phyloP scores from a whole-genome alignment of 1,140 invertebrate genomes.

The Euwallacea similis region DNA sequence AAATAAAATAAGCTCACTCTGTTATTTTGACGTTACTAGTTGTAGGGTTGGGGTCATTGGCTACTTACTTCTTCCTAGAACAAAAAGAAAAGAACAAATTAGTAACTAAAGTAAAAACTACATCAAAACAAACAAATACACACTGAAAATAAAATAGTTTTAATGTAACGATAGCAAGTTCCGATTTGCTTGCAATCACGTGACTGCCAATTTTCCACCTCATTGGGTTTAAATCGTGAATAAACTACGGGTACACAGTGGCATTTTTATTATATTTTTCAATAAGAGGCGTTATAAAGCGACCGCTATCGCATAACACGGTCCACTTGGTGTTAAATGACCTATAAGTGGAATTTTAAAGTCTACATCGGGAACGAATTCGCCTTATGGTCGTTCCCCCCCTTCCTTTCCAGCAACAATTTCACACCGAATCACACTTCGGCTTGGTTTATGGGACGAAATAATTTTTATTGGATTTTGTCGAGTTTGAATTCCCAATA shows the following conservation, averaged over 20 bases:
- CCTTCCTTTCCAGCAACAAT: slow-evolving; percentile 1
- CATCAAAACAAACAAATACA: slow-evolving; percentile 6
- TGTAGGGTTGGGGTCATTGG: slow-evolving; percentile 7
- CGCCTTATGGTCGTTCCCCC: neutral
- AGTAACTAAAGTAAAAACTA: slow-evolving; percentile 14
- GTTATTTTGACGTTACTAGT: neutral
- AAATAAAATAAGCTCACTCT: slow-evolving; percentile 7
- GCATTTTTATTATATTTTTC: slow-evolving; percentile 24
- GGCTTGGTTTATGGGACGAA: slow-evolving; percentile 16
- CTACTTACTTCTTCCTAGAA: slow-evolving; percentile 31
- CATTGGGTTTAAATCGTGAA: slow-evolving; percentile 20
- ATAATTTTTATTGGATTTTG: slow-evolving; percentile 20
- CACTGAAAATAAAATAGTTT: neutral
- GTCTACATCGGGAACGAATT: slow-evolving; percentile 25
- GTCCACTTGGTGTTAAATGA: slow-evolving; percentile 29
- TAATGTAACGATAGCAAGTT: too few relatives aligned
- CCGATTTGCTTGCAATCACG: neutral
- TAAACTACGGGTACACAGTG: slow-evolving; percentile 15
- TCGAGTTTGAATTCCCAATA: neutral
- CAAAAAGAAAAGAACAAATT: slow-evolving; percentile 22
- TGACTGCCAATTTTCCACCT: slow-evolving; percentile 16
- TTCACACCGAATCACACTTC: slow-evolving; percentile 29
- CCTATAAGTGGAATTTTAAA: slow-evolving; percentile 32
- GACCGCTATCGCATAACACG: slow-evolving; percentile 14
- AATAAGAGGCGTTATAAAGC: slow-evolving; percentile 20